These are phyloP conservation scores for Agriopis marginaria DNA, from an alignment of 2,888 invertebrate genomes.

Conservation along the genomic window DNA sequence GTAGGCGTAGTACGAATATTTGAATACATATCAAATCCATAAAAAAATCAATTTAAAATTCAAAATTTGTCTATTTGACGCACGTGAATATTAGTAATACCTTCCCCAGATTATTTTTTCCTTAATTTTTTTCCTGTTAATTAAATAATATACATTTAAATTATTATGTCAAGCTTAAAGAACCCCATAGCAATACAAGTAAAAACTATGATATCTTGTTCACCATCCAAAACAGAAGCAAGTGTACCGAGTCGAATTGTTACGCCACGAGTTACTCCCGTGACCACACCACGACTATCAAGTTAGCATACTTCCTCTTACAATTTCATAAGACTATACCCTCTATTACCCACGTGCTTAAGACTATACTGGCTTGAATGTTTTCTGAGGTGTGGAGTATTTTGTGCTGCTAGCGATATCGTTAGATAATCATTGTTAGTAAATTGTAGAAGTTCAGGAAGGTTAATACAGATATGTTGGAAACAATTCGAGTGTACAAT, in stretches of 20 bases:
- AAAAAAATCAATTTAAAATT: too few relatives aligned
- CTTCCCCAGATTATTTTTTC: too few relatives aligned
- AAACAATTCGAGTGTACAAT: too few relatives aligned
- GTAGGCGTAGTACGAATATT: too few relatives aligned
- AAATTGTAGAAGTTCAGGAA: constrained; percentile 6
- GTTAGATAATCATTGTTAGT: constrained; percentile 40
- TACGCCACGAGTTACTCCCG: constrained; percentile 70
- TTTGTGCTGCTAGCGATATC: constrained; percentile 37
- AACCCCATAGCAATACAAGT: constrained; percentile 15
- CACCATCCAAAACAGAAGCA: constrained; percentile 55
- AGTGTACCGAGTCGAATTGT: constrained; percentile 67
- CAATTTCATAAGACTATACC: constrained; percentile 27
- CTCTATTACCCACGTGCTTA: constrained; percentile 23
- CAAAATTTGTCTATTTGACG: too few relatives aligned
- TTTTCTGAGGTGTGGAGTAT: constrained; percentile 11
- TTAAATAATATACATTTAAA: not conserved
- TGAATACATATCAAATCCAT: too few relatives aligned
- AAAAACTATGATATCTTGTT: constrained; percentile 42
- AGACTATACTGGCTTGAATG: constrained; percentile 24
- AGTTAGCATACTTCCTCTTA: constrained; percentile 33
- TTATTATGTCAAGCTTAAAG: constrained; percentile 14
- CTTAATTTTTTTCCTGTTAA: too few relatives aligned
- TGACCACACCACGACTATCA: constrained; percentile 59
- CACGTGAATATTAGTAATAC: too few relatives aligned
- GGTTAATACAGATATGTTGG: too few relatives aligned